Conservation (phyloP, 1,140 invertebrate genomes). For the Artemia franciscana region DNA sequence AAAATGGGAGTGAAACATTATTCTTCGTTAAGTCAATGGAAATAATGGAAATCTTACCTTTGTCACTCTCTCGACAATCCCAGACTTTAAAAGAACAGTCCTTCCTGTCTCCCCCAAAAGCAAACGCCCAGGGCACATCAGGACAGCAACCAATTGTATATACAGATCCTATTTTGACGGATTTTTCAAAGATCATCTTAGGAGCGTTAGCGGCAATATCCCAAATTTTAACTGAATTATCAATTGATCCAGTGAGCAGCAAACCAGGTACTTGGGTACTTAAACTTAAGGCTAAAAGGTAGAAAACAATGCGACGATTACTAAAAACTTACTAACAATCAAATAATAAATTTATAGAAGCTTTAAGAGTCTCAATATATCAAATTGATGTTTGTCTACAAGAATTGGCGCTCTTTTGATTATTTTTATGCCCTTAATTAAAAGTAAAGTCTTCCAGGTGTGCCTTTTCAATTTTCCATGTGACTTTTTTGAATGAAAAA, state of each 20-base stretch:
- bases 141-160: constrained; percentile 48
- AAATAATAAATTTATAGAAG: no score
- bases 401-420: no score
- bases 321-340: no score
- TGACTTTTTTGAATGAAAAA: no score
- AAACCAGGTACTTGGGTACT: constrained; percentile 39
- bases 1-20: no score
- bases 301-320: no score
- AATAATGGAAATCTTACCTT: constrained; percentile 26
- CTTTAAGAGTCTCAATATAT: no score
- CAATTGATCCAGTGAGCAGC: constrained; percentile 42
- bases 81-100: constrained; percentile 47
- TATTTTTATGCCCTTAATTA: no score
- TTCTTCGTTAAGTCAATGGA: no score
- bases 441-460: no score
- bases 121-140: constrained; percentile 51
- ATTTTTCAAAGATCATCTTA: constrained; percentile 29
- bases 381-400: no score
- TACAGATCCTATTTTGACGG: constrained; percentile 38
- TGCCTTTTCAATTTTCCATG: no score
- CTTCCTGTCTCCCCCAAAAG: constrained; percentile 59
- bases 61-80: constrained; percentile 38
- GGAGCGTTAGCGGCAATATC: constrained; percentile 27
- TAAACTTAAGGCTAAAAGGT: constrained; percentile 28
- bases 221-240: constrained; percentile 55